These are phyloP conservation scores for Astyanax mexicanus DNA, from an alignment of 2,797 vertebrate genomes.

Conservation along the genomic window DNA sequence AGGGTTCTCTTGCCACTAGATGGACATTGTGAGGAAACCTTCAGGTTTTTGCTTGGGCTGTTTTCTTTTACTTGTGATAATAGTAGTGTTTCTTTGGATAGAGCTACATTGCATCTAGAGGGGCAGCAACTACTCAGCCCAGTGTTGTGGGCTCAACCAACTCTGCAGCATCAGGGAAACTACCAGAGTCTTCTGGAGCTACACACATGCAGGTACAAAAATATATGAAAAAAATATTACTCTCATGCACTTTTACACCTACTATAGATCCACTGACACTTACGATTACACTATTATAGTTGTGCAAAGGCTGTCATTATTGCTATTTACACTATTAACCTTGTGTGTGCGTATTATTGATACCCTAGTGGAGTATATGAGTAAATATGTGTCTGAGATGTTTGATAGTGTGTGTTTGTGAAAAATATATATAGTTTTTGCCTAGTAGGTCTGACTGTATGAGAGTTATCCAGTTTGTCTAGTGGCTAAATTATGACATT, in stretches of 20 bases:
- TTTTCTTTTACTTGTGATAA: slow-evolving; percentile 1
- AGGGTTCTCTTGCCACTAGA: background rate
- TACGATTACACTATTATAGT: background rate
- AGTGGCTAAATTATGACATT: no score
- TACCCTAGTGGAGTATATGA: no score
- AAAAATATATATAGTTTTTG: no score
- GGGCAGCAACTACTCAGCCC: slow-evolving; percentile 34
- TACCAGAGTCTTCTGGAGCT: slow-evolving; percentile 32
- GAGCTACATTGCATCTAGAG: slow-evolving; percentile 63
- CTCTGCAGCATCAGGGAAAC: slow-evolving; percentile 14
- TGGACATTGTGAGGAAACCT: background rate
- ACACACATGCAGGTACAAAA: slow-evolving; percentile 55
- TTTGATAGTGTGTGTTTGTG: background rate
- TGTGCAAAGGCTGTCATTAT: no score
- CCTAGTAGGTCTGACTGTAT: no score
- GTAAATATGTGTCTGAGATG: no score
- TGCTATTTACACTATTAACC: no score
- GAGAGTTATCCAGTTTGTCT: no score
- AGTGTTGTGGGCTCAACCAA: slow-evolving; percentile 51
- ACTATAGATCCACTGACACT: no score
- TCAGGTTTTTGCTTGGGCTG: background rate
- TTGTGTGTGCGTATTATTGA: no score
- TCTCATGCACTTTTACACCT: background rate
- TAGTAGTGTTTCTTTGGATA: slow-evolving; percentile 58
- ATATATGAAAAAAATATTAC: slow-evolving; percentile 55